A percentile compares a stretch with the other conserved stretches of the same genome.
phyloP scores from a whole-genome alignment of 2,888 invertebrate genomes.

The Agrilus mali region DNA sequence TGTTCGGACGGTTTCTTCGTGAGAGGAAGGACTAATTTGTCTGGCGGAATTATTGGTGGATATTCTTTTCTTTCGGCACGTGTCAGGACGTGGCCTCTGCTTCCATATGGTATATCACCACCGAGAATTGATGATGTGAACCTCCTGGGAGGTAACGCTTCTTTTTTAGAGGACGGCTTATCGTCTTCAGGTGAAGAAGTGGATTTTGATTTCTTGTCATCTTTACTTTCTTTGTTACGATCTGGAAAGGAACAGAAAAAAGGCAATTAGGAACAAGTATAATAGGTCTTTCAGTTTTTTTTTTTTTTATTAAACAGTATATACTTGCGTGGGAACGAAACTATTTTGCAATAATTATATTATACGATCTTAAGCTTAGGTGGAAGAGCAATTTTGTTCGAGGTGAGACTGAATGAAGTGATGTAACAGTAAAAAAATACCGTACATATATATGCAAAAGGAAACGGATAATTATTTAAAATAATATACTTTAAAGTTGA shows the following conservation, averaged over 20 bases:
- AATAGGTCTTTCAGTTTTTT: neutral
- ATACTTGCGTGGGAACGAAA: no score
- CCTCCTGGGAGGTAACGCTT: constrained; percentile 40
- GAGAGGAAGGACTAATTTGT: constrained; percentile 51
- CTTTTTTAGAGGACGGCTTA: constrained; percentile 19
- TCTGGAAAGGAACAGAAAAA: constrained; percentile 3
- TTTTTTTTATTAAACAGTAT: no score
- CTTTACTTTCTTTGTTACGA: constrained; percentile 5
- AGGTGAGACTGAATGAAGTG: no score
- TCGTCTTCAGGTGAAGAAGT: constrained; percentile 8
- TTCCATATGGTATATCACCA: constrained; percentile 72
- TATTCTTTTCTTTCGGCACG: constrained; percentile 73
- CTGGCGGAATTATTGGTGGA: constrained; percentile 42
- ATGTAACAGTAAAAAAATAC: no score
- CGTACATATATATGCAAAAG: no score
- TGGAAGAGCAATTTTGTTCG: no score
- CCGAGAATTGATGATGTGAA: constrained; percentile 73
- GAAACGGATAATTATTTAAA: no score
- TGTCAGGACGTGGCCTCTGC: constrained; percentile 64
- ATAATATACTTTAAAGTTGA: no score
- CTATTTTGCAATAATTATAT: no score
- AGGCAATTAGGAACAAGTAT: neutral
- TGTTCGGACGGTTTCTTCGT: constrained; percentile 44
- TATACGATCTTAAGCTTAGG: no score
- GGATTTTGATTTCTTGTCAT: constrained; percentile 7